A percentile compares a stretch with the other conserved stretches of the same genome.
Conservation (phyloP, 92 coral and sea anemone genomes). For the Epizoanthus stellaris region DNA sequence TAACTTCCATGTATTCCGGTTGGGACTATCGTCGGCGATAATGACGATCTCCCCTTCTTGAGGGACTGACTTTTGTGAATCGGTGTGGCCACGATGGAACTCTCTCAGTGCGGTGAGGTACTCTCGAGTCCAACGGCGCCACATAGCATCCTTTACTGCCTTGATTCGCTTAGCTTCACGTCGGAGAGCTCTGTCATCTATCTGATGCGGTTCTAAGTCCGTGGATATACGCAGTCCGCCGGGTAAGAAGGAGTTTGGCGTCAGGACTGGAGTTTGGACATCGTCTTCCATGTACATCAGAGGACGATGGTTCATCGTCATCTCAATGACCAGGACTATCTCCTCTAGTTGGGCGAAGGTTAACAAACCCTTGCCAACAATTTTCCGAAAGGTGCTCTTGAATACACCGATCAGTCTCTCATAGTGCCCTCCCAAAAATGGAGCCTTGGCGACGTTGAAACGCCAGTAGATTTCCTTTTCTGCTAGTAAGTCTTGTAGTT, state of each 20-base stretch:
- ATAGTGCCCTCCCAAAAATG: neutral
- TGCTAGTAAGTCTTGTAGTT: neutral
- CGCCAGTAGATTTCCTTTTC: neutral
- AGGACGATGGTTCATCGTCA: no score
- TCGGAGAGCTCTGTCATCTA: neutral
- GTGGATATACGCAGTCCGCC: neutral
- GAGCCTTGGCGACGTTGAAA: neutral
- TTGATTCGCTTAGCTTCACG: neutral
- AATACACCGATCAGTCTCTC: no score
- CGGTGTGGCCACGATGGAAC: no score
- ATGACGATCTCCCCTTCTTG: neutral
- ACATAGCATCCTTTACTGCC: no score
- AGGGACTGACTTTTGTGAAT: neutral
- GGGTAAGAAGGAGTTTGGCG: slow-evolving; percentile 11
- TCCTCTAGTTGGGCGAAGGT: slow-evolving; percentile 4
- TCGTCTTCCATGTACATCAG: neutral
- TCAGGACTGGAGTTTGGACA: slow-evolving; percentile 1
- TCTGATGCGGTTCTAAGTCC: neutral
- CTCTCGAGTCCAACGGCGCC: slow-evolving; percentile 4
- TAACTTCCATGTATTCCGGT: slow-evolving; percentile 9
- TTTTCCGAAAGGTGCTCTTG: no score
- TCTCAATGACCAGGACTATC: neutral
- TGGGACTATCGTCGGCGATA: neutral
- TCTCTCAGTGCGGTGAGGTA: no score
- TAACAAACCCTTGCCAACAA: neutral